phyloP scores from a whole-genome alignment of 2,113 vertebrate species.

The Motacilla tschutschensis region DNA sequence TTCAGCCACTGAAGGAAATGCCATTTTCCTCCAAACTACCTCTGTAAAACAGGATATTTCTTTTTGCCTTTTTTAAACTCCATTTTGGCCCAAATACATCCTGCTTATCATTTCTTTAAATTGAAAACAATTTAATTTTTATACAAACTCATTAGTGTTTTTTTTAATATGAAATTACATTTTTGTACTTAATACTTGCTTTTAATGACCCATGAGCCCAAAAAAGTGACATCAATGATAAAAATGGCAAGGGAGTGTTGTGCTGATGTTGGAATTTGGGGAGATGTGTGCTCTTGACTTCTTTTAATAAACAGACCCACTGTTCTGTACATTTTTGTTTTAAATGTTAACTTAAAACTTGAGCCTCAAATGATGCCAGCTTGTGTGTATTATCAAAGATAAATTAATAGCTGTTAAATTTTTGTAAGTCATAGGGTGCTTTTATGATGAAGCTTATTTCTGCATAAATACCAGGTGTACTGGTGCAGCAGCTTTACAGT shows the following conservation, averaged over 20 bases:
- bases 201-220: background rate
- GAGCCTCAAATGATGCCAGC: background rate
- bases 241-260: background rate
- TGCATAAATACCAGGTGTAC: background rate
- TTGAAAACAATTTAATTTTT: background rate
- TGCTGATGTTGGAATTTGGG: background rate
- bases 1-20: background rate
- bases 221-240: background rate
- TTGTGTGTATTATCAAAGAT: background rate
- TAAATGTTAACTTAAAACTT: background rate
- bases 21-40: background rate
- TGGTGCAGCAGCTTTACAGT: background rate
- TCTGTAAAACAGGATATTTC: background rate
- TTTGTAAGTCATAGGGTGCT: background rate
- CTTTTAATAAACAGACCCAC: background rate
- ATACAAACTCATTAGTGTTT: background rate
- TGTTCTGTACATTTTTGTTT: background rate
- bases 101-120: background rate
- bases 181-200: background rate
- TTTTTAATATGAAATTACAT: background rate
- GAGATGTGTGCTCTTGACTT: background rate
- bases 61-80: background rate
- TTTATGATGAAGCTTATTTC: background rate
- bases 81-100: background rate
- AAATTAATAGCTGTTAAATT: background rate